These are phyloP conservation scores for Cryptops parisi DNA, from an alignment of 2,888 invertebrate genomes.

Conservation along the genomic window DNA sequence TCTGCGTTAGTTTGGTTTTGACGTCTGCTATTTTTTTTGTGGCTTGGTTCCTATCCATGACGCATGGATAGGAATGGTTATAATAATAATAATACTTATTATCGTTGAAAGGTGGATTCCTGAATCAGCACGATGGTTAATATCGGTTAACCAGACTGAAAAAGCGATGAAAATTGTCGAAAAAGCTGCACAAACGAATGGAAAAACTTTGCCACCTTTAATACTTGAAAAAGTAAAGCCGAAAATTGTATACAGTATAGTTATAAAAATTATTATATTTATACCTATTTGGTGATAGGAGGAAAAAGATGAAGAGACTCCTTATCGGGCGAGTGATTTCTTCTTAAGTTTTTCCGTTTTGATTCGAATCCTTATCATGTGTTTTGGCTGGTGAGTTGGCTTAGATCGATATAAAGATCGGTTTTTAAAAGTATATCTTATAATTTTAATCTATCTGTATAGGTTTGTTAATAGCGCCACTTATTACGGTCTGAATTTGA, in stretches of 20 bases:
- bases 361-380: neutral
- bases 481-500: constrained; percentile 64
- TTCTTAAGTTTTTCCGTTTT: neutral
- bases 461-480: constrained; percentile 65
- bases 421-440: neutral
- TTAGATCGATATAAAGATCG: neutral
- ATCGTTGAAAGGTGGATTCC: constrained; percentile 7
- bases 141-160: neutral
- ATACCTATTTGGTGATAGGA: neutral
- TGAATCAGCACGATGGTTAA: constrained; percentile 10
- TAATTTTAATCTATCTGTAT: constrained; percentile 11
- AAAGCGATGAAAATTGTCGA: constrained; percentile 4
- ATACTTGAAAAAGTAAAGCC: neutral
- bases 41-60: no score
- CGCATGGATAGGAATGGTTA: neutral
- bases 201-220: neutral
- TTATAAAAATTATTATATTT: neutral
- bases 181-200: constrained; percentile 1
- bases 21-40: no score
- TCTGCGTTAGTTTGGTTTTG: no score
- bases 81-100: neutral
- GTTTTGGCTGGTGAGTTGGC: neutral
- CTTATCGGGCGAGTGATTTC: neutral
- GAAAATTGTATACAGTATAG: neutral
- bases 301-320: neutral